Evolutionary conservation across 2,888 invertebrate genomes (phyloP), one percentile per base, ranked within the genome.

Genomic region (Plagodis dolabraria): DNA sequence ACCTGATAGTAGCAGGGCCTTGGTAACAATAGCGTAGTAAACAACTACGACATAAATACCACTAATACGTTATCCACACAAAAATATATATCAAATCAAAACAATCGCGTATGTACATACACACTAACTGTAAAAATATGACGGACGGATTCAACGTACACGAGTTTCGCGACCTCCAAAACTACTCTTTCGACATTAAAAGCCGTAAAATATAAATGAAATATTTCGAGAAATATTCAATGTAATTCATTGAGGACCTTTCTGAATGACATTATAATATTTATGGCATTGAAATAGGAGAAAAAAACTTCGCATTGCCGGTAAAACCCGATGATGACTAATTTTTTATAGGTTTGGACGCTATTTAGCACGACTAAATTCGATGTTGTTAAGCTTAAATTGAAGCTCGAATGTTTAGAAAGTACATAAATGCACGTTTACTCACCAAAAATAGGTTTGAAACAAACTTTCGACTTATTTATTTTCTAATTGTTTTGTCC

Each of bases 401-500:
- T 33, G 38, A 36, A 47, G 42, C 12, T n/a, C 4, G 33, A 42
- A 46, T 8, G 12, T 42, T 58, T 11, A 51, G 44, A 57, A 57
- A 48, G 35, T 60, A 68, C 71, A 70, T 53, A 50, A 52, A 56
- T 62, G 63, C 60, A 68, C 70, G 68, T 77, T 78, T 75, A 89
- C 91, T 91, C 66, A 92, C 91, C 88, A 77, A 85, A 81, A 75
- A 69, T 69, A 74, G 70, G 75, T 76, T 71, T 78, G 79, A 77
- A 82, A 79, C 77, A 77, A 85, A 82, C 81, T 82, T 77, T 72
- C 71, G 79, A 83, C 72, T 82, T 89, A 89, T 90, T 87, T 90
- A 89, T 86, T 87, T 89, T 80, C 78, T 81, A 85, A 80, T 83
- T 83, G 85, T 87, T 85, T 85, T 77, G 78, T 79, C 80, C 82